Percentiles rank a stretch among this genome's conserved stretches.
Evolutionary conservation across 2,888 invertebrate species (phyloP).

Genomic region (Penaeus monodon): DNA sequence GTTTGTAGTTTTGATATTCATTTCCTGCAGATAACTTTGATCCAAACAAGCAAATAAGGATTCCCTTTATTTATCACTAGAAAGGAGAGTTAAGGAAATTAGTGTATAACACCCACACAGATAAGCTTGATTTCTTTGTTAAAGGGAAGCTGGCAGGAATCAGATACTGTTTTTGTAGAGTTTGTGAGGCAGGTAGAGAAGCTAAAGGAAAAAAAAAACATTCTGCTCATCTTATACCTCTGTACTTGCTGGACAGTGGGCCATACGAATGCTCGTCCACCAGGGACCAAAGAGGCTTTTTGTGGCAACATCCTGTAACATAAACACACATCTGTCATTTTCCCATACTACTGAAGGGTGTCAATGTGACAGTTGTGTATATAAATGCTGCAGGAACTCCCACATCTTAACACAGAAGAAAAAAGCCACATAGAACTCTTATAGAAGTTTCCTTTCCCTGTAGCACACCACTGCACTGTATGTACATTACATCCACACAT

Average conservation of each 20-base stretch:
- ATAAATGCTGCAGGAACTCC: conserved; percentile 9
- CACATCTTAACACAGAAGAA: background rate
- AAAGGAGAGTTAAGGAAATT: too few species aligned
- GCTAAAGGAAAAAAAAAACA: conserved; percentile 5
- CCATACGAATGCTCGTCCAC: conserved; percentile 98
- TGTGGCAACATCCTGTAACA: conserved; percentile 90
- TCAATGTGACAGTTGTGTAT: conserved; percentile 8
- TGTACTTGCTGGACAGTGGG: conserved; percentile 80
- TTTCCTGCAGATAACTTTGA: too few species aligned
- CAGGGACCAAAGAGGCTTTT: conserved; percentile 94
- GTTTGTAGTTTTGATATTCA: too few species aligned
- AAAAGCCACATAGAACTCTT: background rate
- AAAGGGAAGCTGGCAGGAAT: too few species aligned
- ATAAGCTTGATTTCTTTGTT: too few species aligned
- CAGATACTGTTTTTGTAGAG: too few species aligned
- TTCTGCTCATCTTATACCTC: conserved; percentile 68
- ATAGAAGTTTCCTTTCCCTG: conserved; percentile 2
- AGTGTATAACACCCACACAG: too few species aligned
- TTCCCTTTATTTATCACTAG: too few species aligned
- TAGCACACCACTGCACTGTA: conserved; percentile 24
- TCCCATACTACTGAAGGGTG: conserved; percentile 1
- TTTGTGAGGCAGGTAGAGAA: too few species aligned
- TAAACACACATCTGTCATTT: conserved; percentile 46
- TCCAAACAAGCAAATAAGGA: too few species aligned
- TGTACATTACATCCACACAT: conserved; percentile 22